Base-by-base conservation (phyloP, 2,888 invertebrate species). In the Sericinus montela region DNA sequence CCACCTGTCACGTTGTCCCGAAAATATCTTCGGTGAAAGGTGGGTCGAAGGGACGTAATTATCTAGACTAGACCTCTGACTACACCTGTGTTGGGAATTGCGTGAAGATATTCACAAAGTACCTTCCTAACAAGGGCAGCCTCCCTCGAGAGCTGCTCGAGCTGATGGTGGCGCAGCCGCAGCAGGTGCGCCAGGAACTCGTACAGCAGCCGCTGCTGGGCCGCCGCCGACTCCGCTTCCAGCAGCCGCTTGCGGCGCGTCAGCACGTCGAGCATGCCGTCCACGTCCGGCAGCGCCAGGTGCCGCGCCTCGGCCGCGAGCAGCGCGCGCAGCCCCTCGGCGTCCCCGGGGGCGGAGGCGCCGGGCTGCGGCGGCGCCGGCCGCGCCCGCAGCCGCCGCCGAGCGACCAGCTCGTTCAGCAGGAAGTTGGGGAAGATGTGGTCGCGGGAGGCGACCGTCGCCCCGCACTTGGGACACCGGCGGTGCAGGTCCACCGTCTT, bases 371-470 rank as follows among this genome's bases (percentile, higher is more conserved):
- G 35, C 49, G 51, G 36, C 23, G 41, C 50, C 47, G 50, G 55
- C 3, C 52, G 67, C 37, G 54, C 53, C 52, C 91, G 82, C 34
- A 90, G 75, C 57, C 93, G 92, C 52, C 94, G 92, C 61, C 95
- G 94, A 4, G 93, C 91, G 34, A 95, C 85, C 59, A 97, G 77
- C 72, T 96, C 95, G 74, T 96, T 95, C 30, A 97, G 88, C 48
- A 95, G 83, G 72, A 95, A 95, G 81, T 97, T 97, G 0, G 97
- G 97, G 70, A 95, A 95, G 51, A 97, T 93, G 65, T 93, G 90
- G 59, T 93, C 95, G 56, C 90, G 90, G 0, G 91, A 91, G 1
- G 92, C 91, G 7, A 96, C 83, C 1, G 91, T 89, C 10, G 92
- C 92, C 62, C 93, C 94, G 75, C 97, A 97, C 74, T 95, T 95